Evolutionary conservation across 2,888 invertebrate species (phyloP).

Genomic region (Mythimna albipuncta): DNA sequence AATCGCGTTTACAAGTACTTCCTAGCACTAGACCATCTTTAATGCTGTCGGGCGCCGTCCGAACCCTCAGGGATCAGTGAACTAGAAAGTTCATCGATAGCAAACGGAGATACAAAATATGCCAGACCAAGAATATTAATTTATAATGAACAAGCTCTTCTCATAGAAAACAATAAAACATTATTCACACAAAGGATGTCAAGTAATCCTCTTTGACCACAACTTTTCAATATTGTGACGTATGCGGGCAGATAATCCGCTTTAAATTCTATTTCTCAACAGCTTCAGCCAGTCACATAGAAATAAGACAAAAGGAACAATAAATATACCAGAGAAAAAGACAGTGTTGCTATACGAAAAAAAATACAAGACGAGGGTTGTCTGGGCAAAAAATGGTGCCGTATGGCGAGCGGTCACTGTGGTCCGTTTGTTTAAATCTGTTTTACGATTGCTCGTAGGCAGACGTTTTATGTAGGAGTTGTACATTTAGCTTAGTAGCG

Average conservation of each 20-base stretch:
- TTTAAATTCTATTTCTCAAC: conserved; percentile 42
- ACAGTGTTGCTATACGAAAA: conserved; percentile 73
- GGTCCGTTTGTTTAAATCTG: conserved; percentile 78
- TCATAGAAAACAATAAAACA: conserved; percentile 8
- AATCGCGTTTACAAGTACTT: background rate
- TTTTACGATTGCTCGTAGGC: conserved; percentile 68
- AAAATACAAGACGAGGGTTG: conserved; percentile 72
- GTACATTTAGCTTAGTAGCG: conserved; percentile 62
- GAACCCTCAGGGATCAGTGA: background rate
- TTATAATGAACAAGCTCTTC: background rate
- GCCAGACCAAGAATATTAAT: background rate
- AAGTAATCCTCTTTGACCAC: conserved; percentile 26
- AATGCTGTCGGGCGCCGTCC: background rate
- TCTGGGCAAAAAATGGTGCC: conserved; percentile 78
- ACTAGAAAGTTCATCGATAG: too few species aligned
- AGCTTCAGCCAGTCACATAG: conserved; percentile 29
- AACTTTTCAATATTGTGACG: conserved; percentile 55
- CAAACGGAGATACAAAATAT: background rate
- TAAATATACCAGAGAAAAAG: conserved; percentile 71
- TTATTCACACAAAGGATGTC: conserved; percentile 34
- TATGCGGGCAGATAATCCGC: conserved; percentile 54
- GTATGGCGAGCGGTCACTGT: conserved; percentile 75
- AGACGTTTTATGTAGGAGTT: conserved; percentile 56
- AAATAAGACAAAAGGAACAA: conserved; percentile 58
- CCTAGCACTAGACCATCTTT: background rate